Evolutionary conservation across 1,140 invertebrate species (phyloP), one percentile per base, ranked within the genome.

Genomic region (Dendrolimus punctatus): DNA sequence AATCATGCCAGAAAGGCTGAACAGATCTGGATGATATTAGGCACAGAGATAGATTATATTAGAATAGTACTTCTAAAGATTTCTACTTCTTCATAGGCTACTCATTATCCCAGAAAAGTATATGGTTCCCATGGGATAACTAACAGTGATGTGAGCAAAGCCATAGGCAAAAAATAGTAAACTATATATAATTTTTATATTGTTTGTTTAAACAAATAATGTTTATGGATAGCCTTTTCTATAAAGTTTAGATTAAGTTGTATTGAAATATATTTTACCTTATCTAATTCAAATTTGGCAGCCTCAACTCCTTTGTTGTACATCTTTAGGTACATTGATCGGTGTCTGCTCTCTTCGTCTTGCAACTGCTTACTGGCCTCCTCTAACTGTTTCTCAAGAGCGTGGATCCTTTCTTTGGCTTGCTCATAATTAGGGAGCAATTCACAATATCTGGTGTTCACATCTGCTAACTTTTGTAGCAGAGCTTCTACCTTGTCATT

Each of bases 251-350:
- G n/a, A 45, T 45, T 9, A 8, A 9, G 6, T 7, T 36, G 8
- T 42, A 51, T 44, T 37, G 8, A 54, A 50, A 41, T 52, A 48
- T 42, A 46, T 47, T 8, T 58, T 69, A 86, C 83, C 74, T 81
- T 93, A 81, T 85, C 90, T 84, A 67, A 88, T 88, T 93, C 91
- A 68, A 93, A 90, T 60, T 91, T 90, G 47, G 93, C 93, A 36
- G 93, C 91, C 76, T 95, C 93, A 67, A 94, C 91, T 8, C 93
- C 93, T 80, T 95, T 93, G 64, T 92, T 90, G 82, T 94, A 95
- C 93, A 95, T 94, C 82, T 95, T 91, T 66, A 95, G 81, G 76
- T 95, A 95, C 84, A 93, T 91, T 68, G 93, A 89, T 63, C 93
- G 92, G 60, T 95, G 92, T 57, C 91, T 91, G 53, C 91, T 90